Base-by-base conservation (phyloP, 2,113 vertebrate species). In the Etia nguti region DNA sequence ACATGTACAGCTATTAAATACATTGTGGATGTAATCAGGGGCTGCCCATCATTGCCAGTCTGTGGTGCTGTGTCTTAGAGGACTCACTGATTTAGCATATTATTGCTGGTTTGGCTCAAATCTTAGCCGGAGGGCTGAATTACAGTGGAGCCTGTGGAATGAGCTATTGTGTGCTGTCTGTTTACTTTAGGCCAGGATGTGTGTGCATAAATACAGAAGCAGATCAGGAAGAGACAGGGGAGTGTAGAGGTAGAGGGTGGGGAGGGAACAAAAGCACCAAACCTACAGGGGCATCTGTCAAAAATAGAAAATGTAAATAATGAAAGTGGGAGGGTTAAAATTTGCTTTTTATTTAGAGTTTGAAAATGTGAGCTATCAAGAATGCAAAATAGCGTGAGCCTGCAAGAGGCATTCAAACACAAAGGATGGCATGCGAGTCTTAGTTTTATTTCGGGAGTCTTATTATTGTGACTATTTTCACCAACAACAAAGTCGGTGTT, bases 271-370 rank as follows among this genome's bases (percentile, higher is more conserved):
- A 93, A 93, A 89, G 89, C 89, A 88, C 86, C 90, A 86, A 89
- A 90, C 38, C 91, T 90, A 83, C 80, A 57, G 89, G 82, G 90
- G 79, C 62, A 86, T 68, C 79, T 29, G 48, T 88, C 92, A 94
- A 94, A 94, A 95, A 93, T 92, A 96, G 92, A 94, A 92, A 60
- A 89, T 91, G 86, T 94, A 92, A 93, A 95, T 93, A 91, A 82
- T 81, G 80, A 82, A 92, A 87, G 20, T 12, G n/a, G 50, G 13
- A 55, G 22, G 15, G 38, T 41, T 34, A 79, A 73, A 68, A 79
- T 65, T 54, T 38, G 41, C 15, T 56, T 50, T 62, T 46, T 50
- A 31, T 83, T 82, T 22, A 36, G 56, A 87, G 79, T 87, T 79
- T 91, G 38, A 79, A 77, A 83, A 87, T 84, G 83, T 75, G 48